Evolutionary conservation across 2,797 vertebrate genomes (phyloP), one percentile per base, ranked within the genome.

Genomic region (Oophaga sylvatica): DNA sequence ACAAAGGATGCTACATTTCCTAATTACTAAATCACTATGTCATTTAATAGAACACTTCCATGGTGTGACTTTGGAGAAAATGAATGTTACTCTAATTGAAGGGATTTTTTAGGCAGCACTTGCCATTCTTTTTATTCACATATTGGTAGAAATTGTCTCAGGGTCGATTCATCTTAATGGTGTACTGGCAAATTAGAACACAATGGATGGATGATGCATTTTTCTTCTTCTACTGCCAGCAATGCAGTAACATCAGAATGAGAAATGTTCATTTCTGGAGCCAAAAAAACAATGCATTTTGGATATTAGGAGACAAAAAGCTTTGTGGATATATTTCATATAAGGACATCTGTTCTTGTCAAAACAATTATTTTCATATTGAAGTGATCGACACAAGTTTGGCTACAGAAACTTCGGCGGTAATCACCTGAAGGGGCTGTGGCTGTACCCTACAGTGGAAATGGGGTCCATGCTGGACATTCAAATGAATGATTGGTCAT

Each of bases 41-140:
- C 91, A 92, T 90, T 92, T 77, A 77, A 56, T 92, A 81, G 75
- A 90, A 20, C 79, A 81, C 77, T 75, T 65, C 70, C 70, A 65
- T 88, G 89, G 63, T 77, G 48, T 77, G 75, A 77, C 45, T 77
- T 56, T 56, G 53, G 45, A 56, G 75, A 56, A 56, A 26, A 56
- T 77, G 12, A 77, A 53, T 77, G 45, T 16, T n/a, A 56, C 5
- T 77, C 22, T 56, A n/a, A 15, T 53, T 77, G 22, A 56, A 16
- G 48, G 75, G 75, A 77, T 22, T 77, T 77, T 56, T 4, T 77
- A 48, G 48, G 75, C 41, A 26, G 15, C 29, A 8, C 17, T 71
- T 17, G 0, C 35, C 35, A 26, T 65, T 65, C 2, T 68, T 31
- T 68, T 7, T 12, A 48, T 11, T n/a, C 4, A 6, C 1, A 11